Conservation (phyloP, 2,113 vertebrate genomes). For the Felis chaus region DNA sequence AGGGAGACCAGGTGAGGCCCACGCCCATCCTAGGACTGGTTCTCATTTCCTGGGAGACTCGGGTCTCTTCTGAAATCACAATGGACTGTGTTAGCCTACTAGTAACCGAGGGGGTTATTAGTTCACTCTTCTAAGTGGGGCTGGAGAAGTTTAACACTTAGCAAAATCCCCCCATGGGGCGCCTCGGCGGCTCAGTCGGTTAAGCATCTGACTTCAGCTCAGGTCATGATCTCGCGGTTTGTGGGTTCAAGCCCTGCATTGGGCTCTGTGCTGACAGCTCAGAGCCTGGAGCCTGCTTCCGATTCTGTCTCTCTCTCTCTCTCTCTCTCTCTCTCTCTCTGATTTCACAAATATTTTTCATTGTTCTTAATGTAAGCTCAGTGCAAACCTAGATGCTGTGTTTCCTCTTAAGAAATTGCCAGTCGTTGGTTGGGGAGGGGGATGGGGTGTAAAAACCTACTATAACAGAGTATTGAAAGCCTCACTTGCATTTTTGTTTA, state of each 20-base stretch:
- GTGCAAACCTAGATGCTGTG: background rate
- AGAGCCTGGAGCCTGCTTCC: too few relatives aligned
- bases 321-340: too few relatives aligned
- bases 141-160: background rate
- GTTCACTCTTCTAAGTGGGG: background rate
- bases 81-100: background rate
- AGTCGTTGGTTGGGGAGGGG: background rate
- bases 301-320: too few relatives aligned
- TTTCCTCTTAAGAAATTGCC: background rate
- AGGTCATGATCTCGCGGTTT: background rate
- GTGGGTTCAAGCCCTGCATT: background rate
- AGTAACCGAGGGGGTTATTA: background rate
- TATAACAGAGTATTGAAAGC: background rate
- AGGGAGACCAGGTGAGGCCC: conserved; percentile 88
- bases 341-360: background rate
- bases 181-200: background rate
- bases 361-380: background rate
- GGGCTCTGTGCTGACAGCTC: too few relatives aligned
- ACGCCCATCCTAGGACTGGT: rapidly evolving
- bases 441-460: rapidly evolving
- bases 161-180: background rate
- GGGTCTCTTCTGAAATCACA: background rate
- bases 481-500: background rate
- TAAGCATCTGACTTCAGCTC: background rate
- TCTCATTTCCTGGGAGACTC: rapidly evolving